Evolutionary conservation across 2,797 vertebrate genomes (phyloP).

Genomic region (Ptychadena robeensis): DNA sequence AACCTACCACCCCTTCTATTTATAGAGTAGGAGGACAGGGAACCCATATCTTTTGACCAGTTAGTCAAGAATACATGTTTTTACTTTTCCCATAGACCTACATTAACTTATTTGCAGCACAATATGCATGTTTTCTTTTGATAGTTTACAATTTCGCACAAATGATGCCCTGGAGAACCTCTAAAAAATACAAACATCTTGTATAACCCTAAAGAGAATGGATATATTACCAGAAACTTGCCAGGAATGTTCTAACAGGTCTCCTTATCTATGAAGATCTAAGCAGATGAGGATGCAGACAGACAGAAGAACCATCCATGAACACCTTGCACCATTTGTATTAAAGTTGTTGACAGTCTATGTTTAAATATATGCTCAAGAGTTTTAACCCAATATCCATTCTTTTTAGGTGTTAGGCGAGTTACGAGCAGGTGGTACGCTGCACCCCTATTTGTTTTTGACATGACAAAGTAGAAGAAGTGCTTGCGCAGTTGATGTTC

Average conservation of each 20-base stretch:
- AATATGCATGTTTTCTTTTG: no score
- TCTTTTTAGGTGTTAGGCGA: not conserved
- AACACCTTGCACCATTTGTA: not conserved
- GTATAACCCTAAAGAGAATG: not conserved
- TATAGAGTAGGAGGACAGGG: no score
- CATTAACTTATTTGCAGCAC: no score
- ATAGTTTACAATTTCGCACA: not conserved
- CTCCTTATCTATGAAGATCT: not conserved
- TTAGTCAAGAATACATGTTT: no score
- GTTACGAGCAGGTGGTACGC: conserved; percentile 24
- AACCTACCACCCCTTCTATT: no score
- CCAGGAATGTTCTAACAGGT: not conserved
- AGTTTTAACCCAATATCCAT: not conserved
- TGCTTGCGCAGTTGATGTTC: conserved; percentile 22
- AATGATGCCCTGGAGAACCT: no score
- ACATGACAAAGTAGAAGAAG: conserved; percentile 41
- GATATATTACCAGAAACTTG: not conserved
- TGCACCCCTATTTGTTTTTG: not conserved
- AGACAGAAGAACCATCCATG: not conserved
- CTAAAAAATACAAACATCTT: not conserved
- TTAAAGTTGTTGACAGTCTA: not conserved
- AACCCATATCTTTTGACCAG: no score
- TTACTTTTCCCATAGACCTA: no score
- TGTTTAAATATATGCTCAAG: not conserved
- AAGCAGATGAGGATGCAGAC: not conserved